These are phyloP conservation scores for Drosophila peninsularis DNA, from an alignment of 2,888 invertebrate genomes.

Conservation along the genomic window DNA sequence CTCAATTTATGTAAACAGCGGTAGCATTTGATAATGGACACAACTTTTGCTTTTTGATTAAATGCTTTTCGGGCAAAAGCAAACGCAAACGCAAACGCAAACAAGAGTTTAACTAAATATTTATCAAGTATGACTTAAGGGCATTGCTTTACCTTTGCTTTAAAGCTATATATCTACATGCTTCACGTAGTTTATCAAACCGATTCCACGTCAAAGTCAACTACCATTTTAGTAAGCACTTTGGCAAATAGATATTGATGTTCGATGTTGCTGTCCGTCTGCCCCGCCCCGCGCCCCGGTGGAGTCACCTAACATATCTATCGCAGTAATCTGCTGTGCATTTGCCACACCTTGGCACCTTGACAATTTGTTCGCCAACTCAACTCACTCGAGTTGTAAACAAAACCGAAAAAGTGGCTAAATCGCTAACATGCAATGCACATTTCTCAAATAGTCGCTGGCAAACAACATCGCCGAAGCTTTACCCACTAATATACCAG, in stretches of 20 bases:
- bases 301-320: slow-evolving; percentile 25
- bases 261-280: slow-evolving; percentile 22
- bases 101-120: slow-evolving; percentile 4
- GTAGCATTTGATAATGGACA: slow-evolving; percentile 29
- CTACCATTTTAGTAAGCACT: slow-evolving; percentile 38
- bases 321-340: slow-evolving; percentile 52
- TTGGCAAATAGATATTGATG: slow-evolving; percentile 73
- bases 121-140: neutral
- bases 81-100: slow-evolving; percentile 26
- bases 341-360: slow-evolving; percentile 72
- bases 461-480: slow-evolving; percentile 58
- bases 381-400: slow-evolving; percentile 55
- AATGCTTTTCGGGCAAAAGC: neutral
- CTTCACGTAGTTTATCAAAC: slow-evolving; percentile 3
- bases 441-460: slow-evolving; percentile 68
- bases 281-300: slow-evolving; percentile 6
- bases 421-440: slow-evolving; percentile 74
- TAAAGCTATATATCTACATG: neutral
- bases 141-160: neutral
- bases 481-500: slow-evolving; percentile 56
- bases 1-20: slow-evolving; percentile 50
- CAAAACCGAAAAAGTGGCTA: slow-evolving; percentile 57
- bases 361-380: slow-evolving; percentile 70
- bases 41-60: slow-evolving; percentile 20
- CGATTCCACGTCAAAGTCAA: slow-evolving; percentile 16